Evolutionary conservation across 2,888 invertebrate genomes (phyloP).

Genomic region (Perdita meconis): DNA sequence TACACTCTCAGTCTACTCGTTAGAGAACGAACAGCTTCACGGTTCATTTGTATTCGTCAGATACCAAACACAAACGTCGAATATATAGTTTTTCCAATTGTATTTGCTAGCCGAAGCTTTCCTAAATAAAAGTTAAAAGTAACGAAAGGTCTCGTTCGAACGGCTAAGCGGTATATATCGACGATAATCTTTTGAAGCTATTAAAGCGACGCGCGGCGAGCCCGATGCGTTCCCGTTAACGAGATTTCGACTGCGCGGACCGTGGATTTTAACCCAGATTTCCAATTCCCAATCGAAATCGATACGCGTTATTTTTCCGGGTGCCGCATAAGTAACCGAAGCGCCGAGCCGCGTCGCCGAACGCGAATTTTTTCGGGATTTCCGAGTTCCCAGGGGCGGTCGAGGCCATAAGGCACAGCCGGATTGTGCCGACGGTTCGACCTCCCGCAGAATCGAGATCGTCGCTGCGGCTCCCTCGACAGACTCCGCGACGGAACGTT

Average conservation of each 20-base stretch:
- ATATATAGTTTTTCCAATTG: background rate
- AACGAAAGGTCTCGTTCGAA: background rate
- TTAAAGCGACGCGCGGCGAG: conserved; percentile 42
- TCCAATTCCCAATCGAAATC: conserved; percentile 21
- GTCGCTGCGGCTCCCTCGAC: too few relatives aligned
- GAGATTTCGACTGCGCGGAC: conserved; percentile 40
- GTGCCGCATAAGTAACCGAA: conserved; percentile 13
- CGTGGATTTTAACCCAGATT: conserved; percentile 33
- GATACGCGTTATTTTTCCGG: conserved; percentile 35
- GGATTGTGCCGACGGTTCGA: background rate
- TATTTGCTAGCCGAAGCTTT: background rate
- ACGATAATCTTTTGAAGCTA: conserved; percentile 35
- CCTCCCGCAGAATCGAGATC: background rate
- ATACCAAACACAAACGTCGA: background rate
- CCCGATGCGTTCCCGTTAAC: conserved; percentile 38
- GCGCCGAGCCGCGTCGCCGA: background rate
- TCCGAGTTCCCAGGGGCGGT: too few relatives aligned
- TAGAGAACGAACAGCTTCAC: too few relatives aligned
- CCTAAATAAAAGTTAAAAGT: background rate
- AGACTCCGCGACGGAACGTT: background rate
- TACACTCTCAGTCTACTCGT: too few relatives aligned
- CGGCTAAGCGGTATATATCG: conserved; percentile 7
- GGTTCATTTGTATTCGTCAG: too few relatives aligned
- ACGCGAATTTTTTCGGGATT: background rate
- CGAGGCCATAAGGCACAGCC: background rate